Conservation (phyloP, 2,888 invertebrate species). For the Tiliacea citrago region DNA sequence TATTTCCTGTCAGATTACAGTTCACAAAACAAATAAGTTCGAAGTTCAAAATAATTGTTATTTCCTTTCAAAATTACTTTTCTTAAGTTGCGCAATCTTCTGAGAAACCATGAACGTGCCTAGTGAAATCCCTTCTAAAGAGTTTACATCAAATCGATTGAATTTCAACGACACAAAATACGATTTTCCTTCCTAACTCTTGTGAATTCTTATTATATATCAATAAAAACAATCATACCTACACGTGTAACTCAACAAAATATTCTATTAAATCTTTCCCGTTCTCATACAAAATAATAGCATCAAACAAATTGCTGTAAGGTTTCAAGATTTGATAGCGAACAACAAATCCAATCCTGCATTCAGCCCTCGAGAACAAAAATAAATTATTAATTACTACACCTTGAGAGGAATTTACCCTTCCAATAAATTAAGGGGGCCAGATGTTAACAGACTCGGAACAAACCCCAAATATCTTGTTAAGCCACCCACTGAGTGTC, state of each 20-base stretch:
- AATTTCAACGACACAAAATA: constrained; percentile 32
- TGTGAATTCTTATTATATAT: constrained; percentile 32
- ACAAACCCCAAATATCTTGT: constrained; percentile 90
- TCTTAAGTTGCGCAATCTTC: constrained; percentile 37
- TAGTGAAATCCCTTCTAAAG: constrained; percentile 17
- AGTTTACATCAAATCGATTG: constrained; percentile 29
- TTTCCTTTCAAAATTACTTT: constrained; percentile 31
- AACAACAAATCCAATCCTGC: constrained; percentile 67
- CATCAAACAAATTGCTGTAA: constrained; percentile 60
- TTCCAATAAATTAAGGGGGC: constrained; percentile 87
- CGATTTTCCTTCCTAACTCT: constrained; percentile 38
- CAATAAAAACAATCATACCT: constrained; percentile 41
- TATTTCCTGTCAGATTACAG: constrained; percentile 24
- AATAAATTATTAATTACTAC: constrained; percentile 90
- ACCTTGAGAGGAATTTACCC: constrained; percentile 86
- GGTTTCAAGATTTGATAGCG: constrained; percentile 69
- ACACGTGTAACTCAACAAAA: constrained; percentile 58
- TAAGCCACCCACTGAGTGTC: constrained; percentile 86
- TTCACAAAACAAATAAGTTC: constrained; percentile 35
- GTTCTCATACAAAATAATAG: constrained; percentile 46
- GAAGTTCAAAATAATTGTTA: constrained; percentile 6
- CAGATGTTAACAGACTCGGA: constrained; percentile 88
- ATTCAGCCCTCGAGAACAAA: constrained; percentile 78
- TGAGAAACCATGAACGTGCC: constrained; percentile 34
- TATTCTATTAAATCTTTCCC: constrained; percentile 39